Evolutionary conservation across 2,888 invertebrate genomes (phyloP), one percentile per base, ranked within the genome.

Genomic region (Erebia aethiops): DNA sequence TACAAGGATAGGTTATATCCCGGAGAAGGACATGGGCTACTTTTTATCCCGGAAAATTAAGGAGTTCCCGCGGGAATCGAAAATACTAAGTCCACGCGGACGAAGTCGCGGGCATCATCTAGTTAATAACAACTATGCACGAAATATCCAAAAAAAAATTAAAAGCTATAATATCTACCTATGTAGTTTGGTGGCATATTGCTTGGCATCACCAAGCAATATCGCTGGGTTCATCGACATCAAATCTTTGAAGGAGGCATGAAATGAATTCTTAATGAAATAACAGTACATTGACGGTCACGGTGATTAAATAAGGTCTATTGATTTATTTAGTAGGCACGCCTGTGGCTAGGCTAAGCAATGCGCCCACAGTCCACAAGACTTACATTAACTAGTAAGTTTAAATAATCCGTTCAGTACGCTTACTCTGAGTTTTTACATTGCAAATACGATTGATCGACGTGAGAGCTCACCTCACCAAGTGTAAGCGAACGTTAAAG

Each of bases 251-350:
- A 51, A 43, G 79, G 79, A 16, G 56, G 2, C 73, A 65, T 66
- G 74, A 62, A 69, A 73, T 71, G 71, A 74, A 74, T 72, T 60
- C 35, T 51, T 74, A 74, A 74, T 72, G 56, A 69, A 62, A 60
- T 66, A 72, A 74, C 72, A 11, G 74, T 70, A 74, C 71, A 64
- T 26, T 68, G 68, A 68, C 70, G 67, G 69, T 60, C 60, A 72
- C 56, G 52, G 41, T 43, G 65, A 65, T 41, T 41, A 46, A 57
- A 74, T 68, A 65, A 67, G 74, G 65, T 72, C 54, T 69, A 74
- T 61, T 61, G 68, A 69, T 65, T 72, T 70, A 54, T 1, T 26
- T 26, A 3, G 26, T 26, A 1, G 26, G 67, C 70, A 70, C 70
- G 72, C 70, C 43, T 65, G 18, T 35, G 26, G 63, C 54, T 60